Evolutionary conservation across 2,888 invertebrate genomes (phyloP).

Genomic region (Drosophila robusta): DNA sequence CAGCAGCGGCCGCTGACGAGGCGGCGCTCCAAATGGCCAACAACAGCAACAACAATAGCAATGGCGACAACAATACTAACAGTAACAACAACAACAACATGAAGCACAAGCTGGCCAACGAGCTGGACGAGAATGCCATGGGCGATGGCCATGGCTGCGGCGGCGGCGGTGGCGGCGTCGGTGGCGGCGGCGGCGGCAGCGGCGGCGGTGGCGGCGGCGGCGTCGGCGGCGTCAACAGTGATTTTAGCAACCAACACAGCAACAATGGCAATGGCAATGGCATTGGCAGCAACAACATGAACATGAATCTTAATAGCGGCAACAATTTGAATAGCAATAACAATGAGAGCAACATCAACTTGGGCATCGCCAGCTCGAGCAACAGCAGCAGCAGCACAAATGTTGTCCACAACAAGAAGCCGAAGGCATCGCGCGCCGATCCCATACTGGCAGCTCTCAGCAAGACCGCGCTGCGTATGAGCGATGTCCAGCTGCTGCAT

Average conservation of each 20-base stretch:
- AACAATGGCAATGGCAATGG: not conserved
- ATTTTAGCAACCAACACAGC: not conserved
- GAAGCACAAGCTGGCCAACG: not conserved
- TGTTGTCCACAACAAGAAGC: slow-evolving; percentile 37
- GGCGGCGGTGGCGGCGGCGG: not conserved
- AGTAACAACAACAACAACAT: not conserved
- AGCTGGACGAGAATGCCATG: slow-evolving; percentile 18
- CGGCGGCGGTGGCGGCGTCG: too few species aligned
- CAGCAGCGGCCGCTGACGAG: not conserved
- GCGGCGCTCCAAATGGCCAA: not conserved
- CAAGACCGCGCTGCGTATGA: slow-evolving; percentile 87
- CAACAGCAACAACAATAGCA: slow-evolving; percentile 2
- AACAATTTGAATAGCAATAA: not conserved
- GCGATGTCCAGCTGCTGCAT: slow-evolving; percentile 91
- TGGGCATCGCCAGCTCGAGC: slow-evolving; percentile 2
- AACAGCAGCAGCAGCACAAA: slow-evolving; percentile 8
- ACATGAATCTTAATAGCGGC: not conserved
- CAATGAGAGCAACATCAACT: not conserved
- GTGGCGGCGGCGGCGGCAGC: not conserved
- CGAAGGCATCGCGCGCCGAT: slow-evolving; percentile 72
- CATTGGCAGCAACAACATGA: not conserved
- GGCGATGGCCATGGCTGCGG: slow-evolving; percentile 10
- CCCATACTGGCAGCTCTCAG: slow-evolving; percentile 90
- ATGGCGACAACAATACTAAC: slow-evolving; percentile 1
- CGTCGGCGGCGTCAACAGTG: not conserved